Base-by-base conservation (phyloP, 2,888 invertebrate species). In the Scrobipalpa atriplicella region DNA sequence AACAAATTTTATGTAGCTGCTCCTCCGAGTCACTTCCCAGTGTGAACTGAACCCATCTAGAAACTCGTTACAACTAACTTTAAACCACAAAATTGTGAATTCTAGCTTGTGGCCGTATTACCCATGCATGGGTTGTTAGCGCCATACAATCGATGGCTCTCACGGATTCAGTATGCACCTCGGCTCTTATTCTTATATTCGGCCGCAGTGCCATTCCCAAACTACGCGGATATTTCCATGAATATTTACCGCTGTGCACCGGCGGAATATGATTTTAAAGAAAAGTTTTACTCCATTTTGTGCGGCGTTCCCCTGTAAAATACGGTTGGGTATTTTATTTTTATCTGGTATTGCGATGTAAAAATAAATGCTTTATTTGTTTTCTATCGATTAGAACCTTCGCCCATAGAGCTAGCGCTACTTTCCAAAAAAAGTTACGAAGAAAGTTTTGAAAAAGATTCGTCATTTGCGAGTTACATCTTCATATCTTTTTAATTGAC, bases 211-310 rank as follows among this genome's bases (percentile, higher is more conserved):
- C 67, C 54, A 21, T 62, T 41, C 54, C 61, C 52, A 54, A 67
- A 67, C 67, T 56, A 65, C 66, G 56, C 19, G 56, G 54, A 65
- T 67, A 65, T 67, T 67, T 65, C 61, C 67, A 67, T 67, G 67
- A 67, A 67, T 67, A 67, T 67, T 67, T 67, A 67, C 67, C 52
- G 52, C 18, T 18, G 52, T 43, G 36, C 67, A 62, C 54, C 65
- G 65, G 2, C 62, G 9, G 67, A 67, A 67, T 65, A 67, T 62
- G 67, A 65, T 67, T 67, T 43, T 54, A 21, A 52, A 56, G 51
- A 60, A 63, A 67, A 60, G 41, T 64, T 67, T 61, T 51, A 64
- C 62, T 60, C 13, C n/a, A n/a, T 62, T 29, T 56, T 56, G 13
- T 19, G 16, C 47, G 47, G n/a, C 47, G 47, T n/a, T 10, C 13